These are phyloP conservation scores for Microctenopoma lineatum DNA, from an alignment of 2,797 vertebrate genomes.

Conservation along the genomic window DNA sequence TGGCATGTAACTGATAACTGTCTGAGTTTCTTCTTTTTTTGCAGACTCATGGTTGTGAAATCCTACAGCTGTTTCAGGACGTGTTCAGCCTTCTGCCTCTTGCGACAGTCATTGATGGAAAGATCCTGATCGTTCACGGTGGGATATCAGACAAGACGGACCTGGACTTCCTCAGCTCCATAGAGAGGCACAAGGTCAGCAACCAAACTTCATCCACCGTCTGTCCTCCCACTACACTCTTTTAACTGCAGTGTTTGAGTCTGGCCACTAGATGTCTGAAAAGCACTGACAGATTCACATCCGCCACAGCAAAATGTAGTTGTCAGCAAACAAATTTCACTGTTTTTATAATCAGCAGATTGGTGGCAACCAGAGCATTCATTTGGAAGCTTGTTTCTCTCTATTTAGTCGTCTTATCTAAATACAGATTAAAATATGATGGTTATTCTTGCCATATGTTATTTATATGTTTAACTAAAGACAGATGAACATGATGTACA, in stretches of 20 bases:
- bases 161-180: slow-evolving; percentile 85
- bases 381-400: not conserved
- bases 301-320: not conserved
- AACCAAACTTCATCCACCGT: not conserved
- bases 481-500: too few species aligned
- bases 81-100: slow-evolving; percentile 94
- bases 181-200: slow-evolving; percentile 92
- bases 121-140: slow-evolving; percentile 94
- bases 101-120: slow-evolving; percentile 91
- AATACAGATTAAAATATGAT: not conserved
- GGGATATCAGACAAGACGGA: slow-evolving; percentile 95
- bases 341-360: too few species aligned
- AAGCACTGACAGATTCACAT: not conserved
- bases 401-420: not conserved
- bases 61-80: slow-evolving; percentile 89
- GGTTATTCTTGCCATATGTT: not conserved
- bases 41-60: slow-evolving; percentile 87
- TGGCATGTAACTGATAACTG: not conserved
- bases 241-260: not conserved
- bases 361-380: not conserved
- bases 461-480: too few species aligned
- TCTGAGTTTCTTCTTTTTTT: slow-evolving; percentile 8
- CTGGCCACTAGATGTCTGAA: slow-evolving; percentile 16
- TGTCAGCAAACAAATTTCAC: too few species aligned
- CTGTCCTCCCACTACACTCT: not conserved